Conservation (phyloP, 2,797 vertebrate species). For the Rhabdophis nuchalis region DNA sequence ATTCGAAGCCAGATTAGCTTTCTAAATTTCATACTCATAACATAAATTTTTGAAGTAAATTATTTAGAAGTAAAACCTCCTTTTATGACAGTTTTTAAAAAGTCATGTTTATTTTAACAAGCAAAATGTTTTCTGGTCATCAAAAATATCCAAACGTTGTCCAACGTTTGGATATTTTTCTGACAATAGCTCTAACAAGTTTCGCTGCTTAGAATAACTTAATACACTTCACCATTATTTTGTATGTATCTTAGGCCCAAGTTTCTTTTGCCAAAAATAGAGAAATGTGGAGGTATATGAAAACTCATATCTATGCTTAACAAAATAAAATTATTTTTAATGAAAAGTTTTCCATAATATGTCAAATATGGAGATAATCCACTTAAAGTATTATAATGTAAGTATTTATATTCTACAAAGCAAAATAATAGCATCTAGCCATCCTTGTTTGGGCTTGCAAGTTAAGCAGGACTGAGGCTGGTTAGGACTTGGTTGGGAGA, state of each 20-base stretch:
- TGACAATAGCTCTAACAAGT: not conserved
- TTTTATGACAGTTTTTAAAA: not conserved
- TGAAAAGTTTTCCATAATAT: not conserved
- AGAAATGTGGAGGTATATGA: constrained; percentile 18
- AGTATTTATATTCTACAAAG: not conserved
- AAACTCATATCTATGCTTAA: constrained; percentile 33
- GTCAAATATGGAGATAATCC: constrained; percentile 34
- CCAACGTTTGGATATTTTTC: not conserved
- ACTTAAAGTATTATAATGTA: constrained; percentile 25
- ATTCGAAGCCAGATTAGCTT: not conserved
- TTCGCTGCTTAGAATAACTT: not conserved
- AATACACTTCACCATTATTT: not conserved
- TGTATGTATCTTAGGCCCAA: not conserved
- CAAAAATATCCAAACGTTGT: not conserved
- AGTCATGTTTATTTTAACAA: not conserved
- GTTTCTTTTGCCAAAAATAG: not conserved
- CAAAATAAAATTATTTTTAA: constrained; percentile 38
- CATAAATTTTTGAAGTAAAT: not conserved
- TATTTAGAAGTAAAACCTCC: not conserved
- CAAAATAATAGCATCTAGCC: not conserved
- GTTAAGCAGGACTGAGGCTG: not conserved
- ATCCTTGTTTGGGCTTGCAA: not conserved
- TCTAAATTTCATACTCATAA: not conserved
- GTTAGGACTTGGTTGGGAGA: not conserved
- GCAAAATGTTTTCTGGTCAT: not conserved